phyloP scores from a whole-genome alignment of 2,888 invertebrate genomes.

The Mythimna lalbum region DNA sequence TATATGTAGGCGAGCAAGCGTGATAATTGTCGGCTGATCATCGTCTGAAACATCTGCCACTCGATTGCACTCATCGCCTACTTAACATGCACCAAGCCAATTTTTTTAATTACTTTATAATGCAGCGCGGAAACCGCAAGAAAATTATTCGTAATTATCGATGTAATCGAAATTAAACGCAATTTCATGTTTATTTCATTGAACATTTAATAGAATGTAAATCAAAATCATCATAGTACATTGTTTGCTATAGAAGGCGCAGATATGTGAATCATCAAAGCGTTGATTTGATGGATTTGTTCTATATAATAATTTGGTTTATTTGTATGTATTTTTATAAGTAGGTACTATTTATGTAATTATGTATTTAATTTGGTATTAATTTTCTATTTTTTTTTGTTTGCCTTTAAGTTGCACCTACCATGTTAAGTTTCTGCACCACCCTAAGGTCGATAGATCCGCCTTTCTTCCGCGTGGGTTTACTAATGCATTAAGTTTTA shows the following conservation, averaged over 20 bases:
- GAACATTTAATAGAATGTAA: conserved; percentile 49
- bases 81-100: conserved; percentile 69
- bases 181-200: conserved; percentile 60
- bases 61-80: conserved; percentile 71
- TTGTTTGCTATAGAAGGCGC: not conserved
- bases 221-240: conserved; percentile 36
- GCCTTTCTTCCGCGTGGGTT: no score
- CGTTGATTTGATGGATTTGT: no score
- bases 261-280: no score
- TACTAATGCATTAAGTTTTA: no score
- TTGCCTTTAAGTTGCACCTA: no score
- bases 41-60: conserved; percentile 70
- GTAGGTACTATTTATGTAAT: no score
- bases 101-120: conserved; percentile 70
- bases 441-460: no score
- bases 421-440: no score
- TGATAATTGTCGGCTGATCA: conserved; percentile 78
- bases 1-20: conserved; percentile 77
- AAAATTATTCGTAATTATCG: conserved; percentile 69
- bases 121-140: conserved; percentile 69
- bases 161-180: conserved; percentile 63
- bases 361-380: no score
- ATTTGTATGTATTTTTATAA: no score
- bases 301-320: no score
- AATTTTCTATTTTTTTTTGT: no score